These are phyloP conservation scores for Heliconius hortense DNA, from an alignment of 2,888 invertebrate species.

Conservation along the genomic window DNA sequence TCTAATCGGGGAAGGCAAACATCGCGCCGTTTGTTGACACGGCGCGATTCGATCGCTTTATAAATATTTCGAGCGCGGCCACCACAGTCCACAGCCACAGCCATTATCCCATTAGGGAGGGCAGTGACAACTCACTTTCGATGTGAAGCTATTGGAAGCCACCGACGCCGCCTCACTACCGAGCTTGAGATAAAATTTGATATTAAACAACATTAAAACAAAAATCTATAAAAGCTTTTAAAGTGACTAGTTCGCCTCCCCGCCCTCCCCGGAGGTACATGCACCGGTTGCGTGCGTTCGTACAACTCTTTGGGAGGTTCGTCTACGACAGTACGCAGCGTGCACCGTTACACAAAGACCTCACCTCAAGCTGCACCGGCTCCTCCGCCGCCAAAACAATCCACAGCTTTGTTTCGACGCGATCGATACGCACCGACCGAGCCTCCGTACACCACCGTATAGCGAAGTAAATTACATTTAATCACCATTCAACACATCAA, in stretches of 20 bases:
- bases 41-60: constrained; percentile 71
- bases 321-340: constrained; percentile 38
- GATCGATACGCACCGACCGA: constrained; percentile 73
- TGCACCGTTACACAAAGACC: constrained; percentile 49
- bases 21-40: constrained; percentile 70
- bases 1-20: constrained; percentile 73
- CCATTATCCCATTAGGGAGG: constrained; percentile 77
- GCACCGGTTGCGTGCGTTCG: constrained; percentile 45
- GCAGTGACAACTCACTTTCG: constrained; percentile 68
- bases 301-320: constrained; percentile 41
- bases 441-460: constrained; percentile 75
- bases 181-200: constrained; percentile 32
- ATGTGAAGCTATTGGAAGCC: constrained; percentile 68
- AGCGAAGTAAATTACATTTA: constrained; percentile 78
- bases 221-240: constrained; percentile 42
- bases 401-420: constrained; percentile 71
- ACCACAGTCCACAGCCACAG: constrained; percentile 49
- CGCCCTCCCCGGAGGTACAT: constrained; percentile 43
- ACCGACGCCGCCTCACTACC: constrained; percentile 40
- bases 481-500: constrained; percentile 79
- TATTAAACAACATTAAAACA: constrained; percentile 30
- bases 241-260: constrained; percentile 41
- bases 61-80: constrained; percentile 72
- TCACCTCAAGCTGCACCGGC: constrained; percentile 63
- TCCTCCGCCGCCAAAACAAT: constrained; percentile 65